A percentile compares a stretch with the other conserved stretches of the same genome.
These are phyloP conservation scores for Tetraodon nigroviridis DNA, from an alignment of 2,113 vertebrate species.

Conservation along the genomic window DNA sequence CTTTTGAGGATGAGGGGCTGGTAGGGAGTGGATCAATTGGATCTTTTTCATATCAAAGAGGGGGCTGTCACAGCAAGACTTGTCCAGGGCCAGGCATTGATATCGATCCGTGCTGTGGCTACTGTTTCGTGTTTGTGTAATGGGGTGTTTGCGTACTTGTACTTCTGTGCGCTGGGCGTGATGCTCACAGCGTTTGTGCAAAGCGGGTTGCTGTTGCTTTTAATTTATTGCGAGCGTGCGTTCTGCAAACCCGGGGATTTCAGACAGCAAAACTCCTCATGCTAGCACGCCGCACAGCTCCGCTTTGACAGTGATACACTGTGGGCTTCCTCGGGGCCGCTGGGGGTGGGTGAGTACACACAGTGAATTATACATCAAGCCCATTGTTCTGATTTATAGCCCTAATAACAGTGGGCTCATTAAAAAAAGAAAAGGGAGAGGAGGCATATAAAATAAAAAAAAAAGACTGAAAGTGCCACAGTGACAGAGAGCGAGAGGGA, in stretches of 20 bases:
- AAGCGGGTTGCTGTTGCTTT: neutral
- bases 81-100: conserved; percentile 66
- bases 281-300: conserved; percentile 50
- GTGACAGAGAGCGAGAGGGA: conserved; percentile 54
- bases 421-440: conserved; percentile 85
- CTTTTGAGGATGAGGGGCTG: conserved; percentile 86
- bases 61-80: conserved; percentile 74
- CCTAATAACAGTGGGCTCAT: conserved; percentile 99
- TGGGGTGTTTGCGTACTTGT: conserved; percentile 56
- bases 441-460: conserved; percentile 71
- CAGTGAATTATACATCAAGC: conserved; percentile 99
- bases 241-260: conserved; percentile 17
- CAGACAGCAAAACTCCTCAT: conserved; percentile 20
- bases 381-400: conserved; percentile 98
- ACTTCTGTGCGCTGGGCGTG: conserved; percentile 41
- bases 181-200: neutral
- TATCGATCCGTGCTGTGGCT: conserved; percentile 84
- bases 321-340: conserved; percentile 92
- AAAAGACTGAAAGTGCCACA: conserved; percentile 65
- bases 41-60: conserved; percentile 78
- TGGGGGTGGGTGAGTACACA: conserved; percentile 95
- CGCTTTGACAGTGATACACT: conserved; percentile 94
- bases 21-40: conserved; percentile 89
- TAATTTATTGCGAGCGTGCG: conserved; percentile 59
- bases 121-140: conserved; percentile 75